Evolutionary conservation across 2,888 invertebrate species (phyloP), one percentile per base, ranked within the genome.

Genomic region (Melieria crassipennis): DNA sequence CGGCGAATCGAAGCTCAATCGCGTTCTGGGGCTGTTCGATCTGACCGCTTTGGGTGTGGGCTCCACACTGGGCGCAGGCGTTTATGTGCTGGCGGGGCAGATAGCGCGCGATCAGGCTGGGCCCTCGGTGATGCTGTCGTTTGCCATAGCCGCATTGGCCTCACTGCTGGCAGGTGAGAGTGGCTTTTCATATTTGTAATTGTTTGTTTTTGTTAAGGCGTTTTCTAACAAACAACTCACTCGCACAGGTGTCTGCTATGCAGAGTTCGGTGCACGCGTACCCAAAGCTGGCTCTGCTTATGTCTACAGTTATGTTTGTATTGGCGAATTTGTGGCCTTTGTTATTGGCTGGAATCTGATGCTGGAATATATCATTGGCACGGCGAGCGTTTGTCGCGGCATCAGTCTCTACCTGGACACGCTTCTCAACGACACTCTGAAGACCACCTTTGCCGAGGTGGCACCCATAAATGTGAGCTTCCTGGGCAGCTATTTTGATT

Each of bases 281-380:
- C 96, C 96, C 0, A 91, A 91, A 78, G 94, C 95, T 0, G 96
- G 97, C 0, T 95, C 96, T 0, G 95, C 96, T 0, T 97, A 96
- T 85, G 90, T 93, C 52, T 97, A 97, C 88, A 94, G 94, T 73
- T 87, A 86, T 75, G 93, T 95, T 30, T 92, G 94, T 43, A 90
- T 96, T 57, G 97, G 97, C 0, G 96, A 97, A 87, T 89, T 95
- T 76, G 89, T 92, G 60, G 97, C 96, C 0, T 97, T 97, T 85
- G 87, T 94, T 46, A 93, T 97, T 77, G 97, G 97, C 3, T 97
- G 97, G 97, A 94, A 94, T 86, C 90, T 97, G 71, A 93, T 97
- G 71, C 87, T 96, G 77, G 96, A 96, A 83, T 93, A 93, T 82
- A 88, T 93, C 5, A 93, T 96, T 76, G 95, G 94, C 58, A 84